These are phyloP conservation scores for Brenthis hecate DNA, from an alignment of 2,888 invertebrate species.

Conservation along the genomic window DNA sequence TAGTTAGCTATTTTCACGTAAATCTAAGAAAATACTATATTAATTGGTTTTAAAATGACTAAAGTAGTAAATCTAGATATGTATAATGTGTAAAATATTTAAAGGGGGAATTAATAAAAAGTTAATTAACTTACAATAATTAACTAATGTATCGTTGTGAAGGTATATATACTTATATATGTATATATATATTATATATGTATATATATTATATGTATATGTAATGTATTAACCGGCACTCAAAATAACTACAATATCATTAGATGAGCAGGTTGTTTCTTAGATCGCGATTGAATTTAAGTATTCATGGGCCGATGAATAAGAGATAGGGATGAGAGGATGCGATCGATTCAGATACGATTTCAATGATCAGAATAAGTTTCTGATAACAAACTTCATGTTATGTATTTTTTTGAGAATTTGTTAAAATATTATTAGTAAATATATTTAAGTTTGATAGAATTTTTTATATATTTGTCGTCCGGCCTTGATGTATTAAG, in stretches of 20 bases:
- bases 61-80: background rate
- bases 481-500: too few species aligned
- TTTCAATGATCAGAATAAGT: constrained; percentile 68
- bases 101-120: background rate
- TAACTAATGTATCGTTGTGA: constrained; percentile 15
- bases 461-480: too few species aligned
- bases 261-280: constrained; percentile 58
- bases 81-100: background rate
- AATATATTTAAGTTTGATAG: too few species aligned
- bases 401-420: background rate
- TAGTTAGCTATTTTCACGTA: too few species aligned
- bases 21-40: too few species aligned
- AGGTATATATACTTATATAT: constrained; percentile 1
- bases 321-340: constrained; percentile 65
- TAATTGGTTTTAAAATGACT: too few species aligned
- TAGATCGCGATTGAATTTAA: constrained; percentile 68
- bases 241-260: constrained; percentile 62
- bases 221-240: constrained; percentile 36
- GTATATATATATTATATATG: too few species aligned
- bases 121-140: background rate
- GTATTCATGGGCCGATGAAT: constrained; percentile 75
- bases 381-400: constrained; percentile 45
- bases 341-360: constrained; percentile 65
- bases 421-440: background rate
- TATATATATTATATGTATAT: too few species aligned